Percentiles rank a stretch among this genome's conserved stretches.
phyloP scores from a whole-genome alignment of 1,140 invertebrate species.

The Ditylenchus dipsaci region DNA sequence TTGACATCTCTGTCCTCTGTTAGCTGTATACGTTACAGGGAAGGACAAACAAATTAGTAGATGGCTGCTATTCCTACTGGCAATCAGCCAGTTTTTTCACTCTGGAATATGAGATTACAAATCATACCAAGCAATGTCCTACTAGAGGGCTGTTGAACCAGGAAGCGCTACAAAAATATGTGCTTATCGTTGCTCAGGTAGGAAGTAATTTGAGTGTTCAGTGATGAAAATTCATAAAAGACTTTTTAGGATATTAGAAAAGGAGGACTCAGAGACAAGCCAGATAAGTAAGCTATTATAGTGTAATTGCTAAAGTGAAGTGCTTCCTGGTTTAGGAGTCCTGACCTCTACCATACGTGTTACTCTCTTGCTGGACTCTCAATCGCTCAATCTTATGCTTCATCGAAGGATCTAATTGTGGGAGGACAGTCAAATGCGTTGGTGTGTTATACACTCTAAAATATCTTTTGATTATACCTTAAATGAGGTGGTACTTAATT shows the following conservation, averaged over 20 bases:
- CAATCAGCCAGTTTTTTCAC: conserved; percentile 80
- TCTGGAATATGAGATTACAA: conserved; percentile 28
- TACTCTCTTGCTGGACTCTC: conserved; percentile 30
- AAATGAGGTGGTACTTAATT: neutral
- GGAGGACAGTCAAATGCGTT: conserved; percentile 19
- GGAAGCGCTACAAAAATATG: conserved; percentile 82
- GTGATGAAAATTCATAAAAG: no score
- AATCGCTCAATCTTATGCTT: conserved; percentile 29
- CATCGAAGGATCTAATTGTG: conserved; percentile 21
- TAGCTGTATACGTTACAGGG: conserved; percentile 47
- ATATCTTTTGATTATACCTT: neutral
- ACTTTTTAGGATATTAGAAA: no score
- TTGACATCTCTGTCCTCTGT: neutral
- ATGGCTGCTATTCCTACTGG: conserved; percentile 98
- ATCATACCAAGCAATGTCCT: neutral
- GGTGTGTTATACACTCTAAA: conserved; percentile 13
- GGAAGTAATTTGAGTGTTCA: conserved; percentile 51
- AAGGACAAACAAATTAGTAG: conserved; percentile 93
- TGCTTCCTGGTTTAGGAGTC: conserved; percentile 14
- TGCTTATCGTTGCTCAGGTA: conserved; percentile 85
- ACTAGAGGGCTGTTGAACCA: conserved; percentile 29
- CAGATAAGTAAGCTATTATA: conserved; percentile 72
- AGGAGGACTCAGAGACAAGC: conserved; percentile 93
- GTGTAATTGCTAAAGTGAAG: neutral
- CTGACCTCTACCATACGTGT: conserved; percentile 48